Evolutionary conservation across 2,113 vertebrate species (phyloP).

Genomic region (Eclectus roratus): DNA sequence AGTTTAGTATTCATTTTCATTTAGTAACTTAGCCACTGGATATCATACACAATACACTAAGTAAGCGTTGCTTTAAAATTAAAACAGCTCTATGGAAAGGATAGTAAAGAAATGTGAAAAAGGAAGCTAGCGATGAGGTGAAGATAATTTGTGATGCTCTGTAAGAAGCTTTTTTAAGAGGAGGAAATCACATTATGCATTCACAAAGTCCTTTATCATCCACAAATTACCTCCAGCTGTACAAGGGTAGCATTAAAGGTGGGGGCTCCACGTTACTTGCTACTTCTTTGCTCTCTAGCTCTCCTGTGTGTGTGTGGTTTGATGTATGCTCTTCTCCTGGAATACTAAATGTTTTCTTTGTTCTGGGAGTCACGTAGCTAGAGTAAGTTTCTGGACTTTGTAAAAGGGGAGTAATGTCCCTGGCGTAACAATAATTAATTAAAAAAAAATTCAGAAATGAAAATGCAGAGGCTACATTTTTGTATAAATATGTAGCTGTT

Average conservation of each 20-base stretch:
- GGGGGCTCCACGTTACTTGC: not conserved
- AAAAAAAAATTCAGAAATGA: constrained; percentile 44
- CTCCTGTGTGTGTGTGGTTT: not conserved
- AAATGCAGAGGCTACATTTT: not conserved
- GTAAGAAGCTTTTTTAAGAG: not conserved
- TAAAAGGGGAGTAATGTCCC: not conserved
- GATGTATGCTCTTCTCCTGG: not conserved
- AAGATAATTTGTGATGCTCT: not conserved
- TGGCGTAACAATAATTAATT: constrained; percentile 30
- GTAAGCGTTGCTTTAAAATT: not conserved
- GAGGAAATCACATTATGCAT: not conserved
- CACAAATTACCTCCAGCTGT: constrained; percentile 24
- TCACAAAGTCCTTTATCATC: not conserved
- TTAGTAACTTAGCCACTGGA: not conserved
- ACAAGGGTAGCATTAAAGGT: constrained; percentile 18
- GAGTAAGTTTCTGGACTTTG: not conserved
- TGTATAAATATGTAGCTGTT: constrained; percentile 43
- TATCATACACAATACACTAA: not conserved
- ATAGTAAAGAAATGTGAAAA: not conserved
- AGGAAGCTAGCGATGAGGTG: not conserved
- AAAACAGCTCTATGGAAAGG: not conserved
- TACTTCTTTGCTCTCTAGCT: not conserved
- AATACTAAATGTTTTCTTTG: constrained; percentile 21
- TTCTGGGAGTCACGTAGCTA: not conserved
- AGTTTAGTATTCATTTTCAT: not conserved